phyloP scores from a whole-genome alignment of 2,113 vertebrate species.

The Siphamia tubifer region DNA sequence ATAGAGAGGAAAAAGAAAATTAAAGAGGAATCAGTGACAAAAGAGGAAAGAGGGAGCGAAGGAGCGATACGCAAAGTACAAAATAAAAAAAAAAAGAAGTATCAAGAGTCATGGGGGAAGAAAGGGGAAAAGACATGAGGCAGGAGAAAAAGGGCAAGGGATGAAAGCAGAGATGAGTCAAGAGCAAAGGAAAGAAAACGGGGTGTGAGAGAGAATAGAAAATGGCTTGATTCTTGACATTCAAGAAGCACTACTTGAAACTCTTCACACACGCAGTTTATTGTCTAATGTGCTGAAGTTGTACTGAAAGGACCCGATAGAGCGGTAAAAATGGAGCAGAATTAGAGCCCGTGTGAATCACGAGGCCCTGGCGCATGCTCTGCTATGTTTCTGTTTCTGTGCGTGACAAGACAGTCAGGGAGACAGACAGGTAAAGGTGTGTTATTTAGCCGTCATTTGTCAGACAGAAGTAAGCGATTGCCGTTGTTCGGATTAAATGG shows the following conservation, averaged over 20 bases:
- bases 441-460: constrained; percentile 65
- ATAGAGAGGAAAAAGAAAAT: background rate
- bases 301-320: constrained; percentile 14
- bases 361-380: background rate
- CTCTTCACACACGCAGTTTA: constrained; percentile 27
- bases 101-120: constrained; percentile 19
- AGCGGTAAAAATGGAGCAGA: background rate
- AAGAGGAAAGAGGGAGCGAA: background rate
- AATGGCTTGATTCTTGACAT: constrained; percentile 31
- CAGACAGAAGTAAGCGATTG: constrained; percentile 52
- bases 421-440: constrained; percentile 4
- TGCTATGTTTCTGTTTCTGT: background rate
- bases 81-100: background rate
- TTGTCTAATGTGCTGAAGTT: constrained; percentile 32
- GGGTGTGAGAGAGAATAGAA: background rate
- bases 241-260: constrained; percentile 45
- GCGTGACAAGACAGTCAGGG: constrained; percentile 9
- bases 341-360: constrained; percentile 20
- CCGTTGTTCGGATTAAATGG: constrained; percentile 63
- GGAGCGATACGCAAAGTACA: background rate
- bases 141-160: constrained; percentile 4
- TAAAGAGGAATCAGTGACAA: constrained; percentile 5
- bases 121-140: constrained; percentile 21
- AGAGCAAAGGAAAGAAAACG: constrained; percentile 5
- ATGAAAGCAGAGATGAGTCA: constrained; percentile 28